Evolutionary conservation across 2,113 vertebrate genomes (phyloP), one percentile per base, ranked within the genome.

Genomic region (Dicaeum eximium): DNA sequence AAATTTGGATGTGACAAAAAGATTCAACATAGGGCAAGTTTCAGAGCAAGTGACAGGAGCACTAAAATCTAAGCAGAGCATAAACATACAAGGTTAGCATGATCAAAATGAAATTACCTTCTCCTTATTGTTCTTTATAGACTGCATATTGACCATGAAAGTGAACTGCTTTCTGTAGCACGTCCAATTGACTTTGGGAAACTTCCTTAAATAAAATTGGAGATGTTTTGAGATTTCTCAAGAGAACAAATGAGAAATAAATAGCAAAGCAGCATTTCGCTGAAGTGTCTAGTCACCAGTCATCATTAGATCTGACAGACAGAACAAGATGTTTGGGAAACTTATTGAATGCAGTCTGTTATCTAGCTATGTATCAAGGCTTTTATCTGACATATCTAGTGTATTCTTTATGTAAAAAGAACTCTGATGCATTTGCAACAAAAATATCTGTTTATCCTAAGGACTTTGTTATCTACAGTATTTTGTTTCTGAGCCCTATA

Each of bases 271-370:
- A 75, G 80, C 56, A 62, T 79, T 92, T 92, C 0, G 5, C 87
- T 96, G 92, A 97, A 95, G 95, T 95, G 74, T 97, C 96, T 97
- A 88, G 93, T 96, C 96, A 97, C 95, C 86, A 95, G 92, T 93
- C 96, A 97, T 97, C 96, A 97, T 97, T 96, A 96, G 91, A 90
- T 90, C 95, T 97, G 97, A 97, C 97, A 97, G 95, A 95, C 92
- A 96, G 92, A 97, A 96, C 94, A 97, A 97, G 96, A 96, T 90
- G 95, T 96, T 97, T 97, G 90, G 94, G 95, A 95, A 96, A 96
- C 84, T 91, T 96, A 96, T 51, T 97, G 96, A 96, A 95, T 92
- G 75, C 31, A 20, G 72, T 69, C 72, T 92, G 88, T 75, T 96
- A 93, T 93, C 89, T 94, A 89, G 89, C 93, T 81, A 72, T 83